Evolutionary conservation across 2,888 invertebrate genomes (phyloP).

Genomic region (Lepidochrysops patricia): DNA sequence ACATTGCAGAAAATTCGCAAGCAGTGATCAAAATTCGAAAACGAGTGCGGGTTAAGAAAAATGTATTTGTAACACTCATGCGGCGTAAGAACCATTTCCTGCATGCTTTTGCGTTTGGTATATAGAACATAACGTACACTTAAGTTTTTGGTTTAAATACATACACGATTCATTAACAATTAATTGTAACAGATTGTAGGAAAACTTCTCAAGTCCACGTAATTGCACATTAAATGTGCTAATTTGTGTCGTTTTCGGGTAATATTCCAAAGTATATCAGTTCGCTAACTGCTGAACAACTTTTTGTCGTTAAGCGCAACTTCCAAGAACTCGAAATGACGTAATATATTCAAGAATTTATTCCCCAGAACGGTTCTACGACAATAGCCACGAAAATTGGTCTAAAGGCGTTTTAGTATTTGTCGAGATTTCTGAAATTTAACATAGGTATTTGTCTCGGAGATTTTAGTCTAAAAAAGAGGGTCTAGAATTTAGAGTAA

Average conservation of each 20-base stretch:
- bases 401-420: background rate
- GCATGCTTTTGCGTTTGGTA: too few species aligned
- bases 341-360: conserved; percentile 10
- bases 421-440: background rate
- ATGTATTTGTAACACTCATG: too few species aligned
- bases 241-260: background rate
- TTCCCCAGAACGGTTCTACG: background rate
- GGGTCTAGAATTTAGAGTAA: background rate
- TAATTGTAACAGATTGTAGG: background rate
- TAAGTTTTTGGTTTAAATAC: background rate
- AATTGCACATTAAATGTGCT: conserved; percentile 5
- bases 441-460: background rate
- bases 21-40: too few species aligned
- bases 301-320: background rate
- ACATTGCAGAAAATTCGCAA: too few species aligned
- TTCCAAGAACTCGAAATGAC: conserved; percentile 1
- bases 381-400: background rate
- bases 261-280: background rate
- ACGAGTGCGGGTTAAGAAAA: too few species aligned
- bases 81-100: too few species aligned
- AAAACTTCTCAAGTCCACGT: background rate
- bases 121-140: background rate
- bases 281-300: background rate
- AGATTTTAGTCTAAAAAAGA: background rate
- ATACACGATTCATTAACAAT: background rate